phyloP scores from a whole-genome alignment of 2,888 invertebrate species.

The Nomada goodeniana region DNA sequence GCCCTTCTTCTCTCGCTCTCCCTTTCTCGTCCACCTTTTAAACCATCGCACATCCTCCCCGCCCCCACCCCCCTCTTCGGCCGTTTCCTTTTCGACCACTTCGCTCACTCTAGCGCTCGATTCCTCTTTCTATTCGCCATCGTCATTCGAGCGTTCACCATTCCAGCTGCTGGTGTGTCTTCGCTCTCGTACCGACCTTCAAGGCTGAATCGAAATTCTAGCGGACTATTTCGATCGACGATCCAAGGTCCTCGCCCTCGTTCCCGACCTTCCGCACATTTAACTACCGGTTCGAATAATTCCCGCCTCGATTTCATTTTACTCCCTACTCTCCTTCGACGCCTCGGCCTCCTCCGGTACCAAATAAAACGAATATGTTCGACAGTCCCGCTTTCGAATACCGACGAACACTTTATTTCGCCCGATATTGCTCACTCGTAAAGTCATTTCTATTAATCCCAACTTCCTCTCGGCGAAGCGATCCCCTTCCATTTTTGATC shows the following conservation, averaged over 20 bases:
- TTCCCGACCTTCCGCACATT: conserved; percentile 57
- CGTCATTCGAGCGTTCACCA: conserved; percentile 9
- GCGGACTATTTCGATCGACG: conserved; percentile 52
- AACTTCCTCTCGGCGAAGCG: neutral
- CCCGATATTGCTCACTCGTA: no score
- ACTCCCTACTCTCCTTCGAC: neutral
- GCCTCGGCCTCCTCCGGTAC: neutral
- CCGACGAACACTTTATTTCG: no score
- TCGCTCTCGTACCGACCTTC: conserved; percentile 54
- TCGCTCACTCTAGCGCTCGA: conserved; percentile 12
- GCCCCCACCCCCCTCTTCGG: neutral
- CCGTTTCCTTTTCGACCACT: conserved; percentile 38
- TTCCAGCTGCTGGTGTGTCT: conserved; percentile 24
- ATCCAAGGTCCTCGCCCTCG: conserved; percentile 59
- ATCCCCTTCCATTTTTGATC: neutral
- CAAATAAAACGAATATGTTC: neutral
- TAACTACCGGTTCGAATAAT: conserved; percentile 56
- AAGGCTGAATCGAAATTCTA: conserved; percentile 59
- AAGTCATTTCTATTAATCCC: neutral
- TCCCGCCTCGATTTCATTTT: conserved; percentile 47
- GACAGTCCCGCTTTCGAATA: neutral
- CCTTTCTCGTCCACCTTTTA: conserved; percentile 42
- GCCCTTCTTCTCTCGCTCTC: conserved; percentile 51
- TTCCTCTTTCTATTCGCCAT: conserved; percentile 24
- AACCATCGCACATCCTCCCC: conserved; percentile 33